Base-by-base conservation (phyloP, 2,888 invertebrate species). In the Epistrophella euchroma region DNA sequence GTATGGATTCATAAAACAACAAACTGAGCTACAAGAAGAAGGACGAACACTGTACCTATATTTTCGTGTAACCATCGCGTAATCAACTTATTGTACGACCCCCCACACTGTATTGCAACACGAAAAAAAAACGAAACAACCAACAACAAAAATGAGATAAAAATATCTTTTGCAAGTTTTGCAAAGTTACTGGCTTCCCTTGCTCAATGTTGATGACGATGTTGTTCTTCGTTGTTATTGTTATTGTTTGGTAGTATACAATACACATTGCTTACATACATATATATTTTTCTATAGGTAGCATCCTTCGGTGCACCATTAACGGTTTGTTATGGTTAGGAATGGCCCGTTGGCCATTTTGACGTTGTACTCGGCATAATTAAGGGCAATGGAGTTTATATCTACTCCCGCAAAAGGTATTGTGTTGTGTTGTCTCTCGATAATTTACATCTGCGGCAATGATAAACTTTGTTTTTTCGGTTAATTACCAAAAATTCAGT, bases 381-480 rank as follows among this genome's bases (percentile, higher is more conserved):
- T 15, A n/a, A 9, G 4, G 40, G 19, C 3, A 15, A 22, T 19
- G 22, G 1, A 64, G 66, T 78, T 56, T 73, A 70, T 64, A 78
- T 68, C 70, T 50, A 50, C 17, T 37, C 22, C 13, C 3, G 13
- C 15, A 60, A 50, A 37, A 37, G 75, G 71, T 19, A 71, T 62
- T 71, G 79, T 71, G 52, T 58, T 60, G 60, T 77, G 72, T 52
- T 88, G 85, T 70, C 70, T 82, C 88, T 82, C 88, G 88, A 88
- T 88, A 88, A 88, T 88, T 88, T 88, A 85, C 88, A 88, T 88
- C 86, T 88, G 81, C 72, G 85, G 82, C 85, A 86, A 78, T 88
- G 88, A 88, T 88, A 88, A 88, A 88, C 80, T 88, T 88, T 88
- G 83, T 88, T 88, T 88, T 86, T 47, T 75, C 77, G 83, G 88